Evolutionary conservation across 2,888 invertebrate species (phyloP).

Genomic region (Aethes cnicana): DNA sequence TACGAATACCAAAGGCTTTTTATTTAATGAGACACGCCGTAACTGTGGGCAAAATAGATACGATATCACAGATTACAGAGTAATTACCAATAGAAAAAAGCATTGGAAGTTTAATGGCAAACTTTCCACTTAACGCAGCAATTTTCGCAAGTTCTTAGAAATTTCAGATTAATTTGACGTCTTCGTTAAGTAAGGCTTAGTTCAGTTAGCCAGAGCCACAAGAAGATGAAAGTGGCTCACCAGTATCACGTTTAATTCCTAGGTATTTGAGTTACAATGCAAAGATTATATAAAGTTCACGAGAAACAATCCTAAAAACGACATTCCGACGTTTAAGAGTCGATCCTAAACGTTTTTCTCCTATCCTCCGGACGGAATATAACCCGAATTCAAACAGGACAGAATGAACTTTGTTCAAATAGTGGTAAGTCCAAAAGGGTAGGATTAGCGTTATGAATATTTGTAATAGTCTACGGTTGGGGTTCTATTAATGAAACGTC

Average conservation of each 20-base stretch:
- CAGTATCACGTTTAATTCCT: too few relatives aligned
- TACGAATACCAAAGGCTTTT: too few relatives aligned
- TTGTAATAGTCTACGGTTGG: constrained; percentile 25
- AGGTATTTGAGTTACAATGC: too few relatives aligned
- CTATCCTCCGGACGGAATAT: not conserved
- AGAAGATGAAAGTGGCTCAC: too few relatives aligned
- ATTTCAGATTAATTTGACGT: not conserved
- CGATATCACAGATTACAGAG: too few relatives aligned
- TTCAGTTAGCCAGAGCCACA: too few relatives aligned
- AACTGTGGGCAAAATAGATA: not conserved
- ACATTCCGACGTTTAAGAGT: not conserved
- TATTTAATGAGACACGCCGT: too few relatives aligned
- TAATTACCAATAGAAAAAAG: not conserved
- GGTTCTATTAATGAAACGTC: constrained; percentile 49
- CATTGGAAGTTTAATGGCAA: not conserved
- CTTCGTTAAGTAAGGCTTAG: too few relatives aligned
- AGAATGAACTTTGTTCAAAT: constrained; percentile 1
- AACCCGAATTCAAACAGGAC: not conserved
- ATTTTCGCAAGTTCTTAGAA: not conserved
- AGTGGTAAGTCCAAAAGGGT: constrained; percentile 4
- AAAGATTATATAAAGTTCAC: too few relatives aligned
- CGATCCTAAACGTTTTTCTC: not conserved
- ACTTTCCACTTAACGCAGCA: not conserved
- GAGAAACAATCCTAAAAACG: too few relatives aligned
- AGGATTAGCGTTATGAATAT: constrained; percentile 12